Evolutionary conservation across 1,140 invertebrate species (phyloP), one percentile per base, ranked within the genome.

Genomic region (Calycopis cecrops): DNA sequence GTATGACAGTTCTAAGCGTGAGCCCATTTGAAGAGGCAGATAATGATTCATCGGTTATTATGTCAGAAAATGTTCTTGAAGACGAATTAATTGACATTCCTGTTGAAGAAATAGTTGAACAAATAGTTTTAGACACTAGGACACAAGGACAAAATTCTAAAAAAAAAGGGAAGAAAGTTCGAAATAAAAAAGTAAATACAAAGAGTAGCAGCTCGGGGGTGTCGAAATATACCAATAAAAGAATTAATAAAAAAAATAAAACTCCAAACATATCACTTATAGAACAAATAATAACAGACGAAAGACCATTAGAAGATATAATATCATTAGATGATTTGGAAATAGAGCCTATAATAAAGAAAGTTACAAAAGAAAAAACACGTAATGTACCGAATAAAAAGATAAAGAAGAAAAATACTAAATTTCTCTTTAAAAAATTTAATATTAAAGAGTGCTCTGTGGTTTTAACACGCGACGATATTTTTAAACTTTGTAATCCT

Each of bases 211-310:
- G 55, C 8, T 70, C 69, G 37, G 57, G 59, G 9, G 75, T 69
- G 50, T 66, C 75, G 38, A 63, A 56, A 9, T 52, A 59, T 21
- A 48, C 47, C 37, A 52, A 28, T n/a, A 69, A 51, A 56, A 72
- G 62, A 60, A 67, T 35, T 33, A 61, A 48, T 16, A 75, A 62
- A 62, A 80, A 71, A 59, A 8, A 48, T 6, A 82, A 77, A 62
- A 57, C 73, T 6, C 77, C 75, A 35, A 85, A 84, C 53, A 79
- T 86, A 70, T 85, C 81, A 37, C 68, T 85, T 7, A 71, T 86
- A 52, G 83, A 86, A 59, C 79, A 86, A 59, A 83, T 86, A 35
- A 80, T 86, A 48, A 79, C 67, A 34, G 79, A 85, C 64, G 78
- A 84, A 47, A 70, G 76, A 61, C 79, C 83, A 28, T 35, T 86